Evolutionary conservation across 1,140 invertebrate genomes (phyloP), one percentile per base, ranked within the genome.

Genomic region (Thalassaphorura encarpata): DNA sequence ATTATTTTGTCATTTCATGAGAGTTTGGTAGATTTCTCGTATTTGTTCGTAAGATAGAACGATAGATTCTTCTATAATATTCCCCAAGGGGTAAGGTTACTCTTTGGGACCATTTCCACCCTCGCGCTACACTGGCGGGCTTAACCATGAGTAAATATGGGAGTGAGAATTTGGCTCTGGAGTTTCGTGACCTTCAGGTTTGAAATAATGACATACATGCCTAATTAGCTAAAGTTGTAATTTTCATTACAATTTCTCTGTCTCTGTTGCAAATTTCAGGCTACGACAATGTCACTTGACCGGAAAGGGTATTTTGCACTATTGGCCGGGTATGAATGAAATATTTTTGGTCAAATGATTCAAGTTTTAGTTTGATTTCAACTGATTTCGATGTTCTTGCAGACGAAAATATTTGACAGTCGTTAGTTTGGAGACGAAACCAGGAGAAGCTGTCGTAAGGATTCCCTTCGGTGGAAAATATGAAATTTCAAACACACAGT

Each of bases 211-310:
- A 47, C 21, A 39, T 24, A 29, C 31, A 31, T 21, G 33, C 33
- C 3, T 15, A 46, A 11, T n/a, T 11, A n/a, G 33, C 33, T 11
- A 36, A 11, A 11, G 33, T 11, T 36, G 33, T n/a, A 36, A n/a
- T 36, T 48, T n/a, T 13, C 27, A 28, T 47, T 16, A 29, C 23
- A 5, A 2, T 33, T 23, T 21, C 19, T n/a, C 45, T 47, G n/a
- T 36, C 21, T 28, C 42, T 42, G 0, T 5, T 41, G 16, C 47
- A 2, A n/a, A 33, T 67, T 68, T 52, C 76, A 93, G 79, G 89
- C 90, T 15, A 92, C 83, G 68, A 83, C 87, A 40, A 92, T 95
- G 87, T 86, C 89, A 58, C 80, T 93, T 26, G 88, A 93, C 72
- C 85, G 80, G 63, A 80, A 83, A 29, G 89, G 89, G 3, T 82